Conservation (phyloP, 2,888 invertebrate species). For the Luperina nickerlii region DNA sequence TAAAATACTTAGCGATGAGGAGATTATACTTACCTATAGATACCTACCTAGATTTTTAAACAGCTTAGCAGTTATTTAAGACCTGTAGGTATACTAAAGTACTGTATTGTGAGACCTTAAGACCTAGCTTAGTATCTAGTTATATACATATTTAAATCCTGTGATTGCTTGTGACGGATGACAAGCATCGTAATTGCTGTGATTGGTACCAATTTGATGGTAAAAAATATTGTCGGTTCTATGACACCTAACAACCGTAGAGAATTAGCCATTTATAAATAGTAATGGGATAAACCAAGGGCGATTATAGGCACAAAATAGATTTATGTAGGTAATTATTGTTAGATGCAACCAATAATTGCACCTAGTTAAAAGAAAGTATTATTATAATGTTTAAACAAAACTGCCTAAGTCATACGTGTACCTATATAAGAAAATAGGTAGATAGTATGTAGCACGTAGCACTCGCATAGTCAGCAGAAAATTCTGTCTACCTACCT, state of each 20-base stretch:
- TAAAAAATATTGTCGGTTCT: slow-evolving; percentile 38
- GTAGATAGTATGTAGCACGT: too few relatives aligned
- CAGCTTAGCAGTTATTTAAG: background rate
- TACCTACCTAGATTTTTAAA: background rate
- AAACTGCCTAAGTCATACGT: background rate
- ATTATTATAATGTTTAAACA: background rate
- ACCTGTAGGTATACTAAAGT: background rate
- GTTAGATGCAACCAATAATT: background rate
- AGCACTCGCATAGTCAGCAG: background rate
- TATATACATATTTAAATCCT: background rate
- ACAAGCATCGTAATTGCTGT: slow-evolving; percentile 22
- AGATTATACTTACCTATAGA: background rate
- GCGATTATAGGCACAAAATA: slow-evolving; percentile 19
- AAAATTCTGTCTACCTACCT: too few relatives aligned
- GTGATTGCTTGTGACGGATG: slow-evolving; percentile 18
- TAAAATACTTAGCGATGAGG: background rate
- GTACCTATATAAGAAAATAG: background rate
- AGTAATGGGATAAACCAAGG: slow-evolving; percentile 29
- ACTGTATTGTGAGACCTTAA: background rate
- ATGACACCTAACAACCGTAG: slow-evolving; percentile 41
- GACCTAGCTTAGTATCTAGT: background rate
- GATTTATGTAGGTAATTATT: background rate
- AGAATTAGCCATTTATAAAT: slow-evolving; percentile 48
- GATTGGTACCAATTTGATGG: slow-evolving; percentile 16
- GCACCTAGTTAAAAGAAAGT: slow-evolving; percentile 1